Conservation (phyloP, 2,113 vertebrate species). For the Neotragus pygmaeus region DNA sequence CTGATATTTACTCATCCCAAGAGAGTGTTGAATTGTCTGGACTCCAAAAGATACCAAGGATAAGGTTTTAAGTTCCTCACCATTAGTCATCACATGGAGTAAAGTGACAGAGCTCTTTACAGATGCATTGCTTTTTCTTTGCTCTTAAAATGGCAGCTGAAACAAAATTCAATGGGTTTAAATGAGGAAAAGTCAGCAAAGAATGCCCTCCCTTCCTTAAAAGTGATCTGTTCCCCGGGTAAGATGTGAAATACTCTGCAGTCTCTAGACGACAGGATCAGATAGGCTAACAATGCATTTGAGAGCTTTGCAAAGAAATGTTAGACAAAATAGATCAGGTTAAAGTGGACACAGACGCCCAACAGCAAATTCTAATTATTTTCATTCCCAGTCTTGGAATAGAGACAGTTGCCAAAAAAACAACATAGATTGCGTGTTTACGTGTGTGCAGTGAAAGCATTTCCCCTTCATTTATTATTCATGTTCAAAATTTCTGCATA, state of each 20-base stretch:
- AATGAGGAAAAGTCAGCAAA: conserved; percentile 43
- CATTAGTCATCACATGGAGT: conserved; percentile 58
- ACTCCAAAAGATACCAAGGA: conserved; percentile 75
- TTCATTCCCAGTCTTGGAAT: background rate
- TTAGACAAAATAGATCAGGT: background rate
- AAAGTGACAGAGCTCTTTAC: conserved; percentile 50
- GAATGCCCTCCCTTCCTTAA: background rate
- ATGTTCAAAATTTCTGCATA: background rate
- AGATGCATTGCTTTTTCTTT: background rate
- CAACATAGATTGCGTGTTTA: background rate
- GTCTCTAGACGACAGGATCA: conserved; percentile 35
- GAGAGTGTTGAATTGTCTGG: conserved; percentile 75
- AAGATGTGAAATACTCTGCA: conserved; percentile 21
- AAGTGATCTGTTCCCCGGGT: background rate
- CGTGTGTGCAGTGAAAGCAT: background rate
- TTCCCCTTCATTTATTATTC: background rate
- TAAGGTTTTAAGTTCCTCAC: conserved; percentile 70
- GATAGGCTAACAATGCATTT: conserved; percentile 4
- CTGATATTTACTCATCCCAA: conserved; percentile 81
- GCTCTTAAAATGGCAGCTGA: conserved; percentile 29
- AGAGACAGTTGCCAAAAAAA: background rate
- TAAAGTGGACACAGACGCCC: background rate
- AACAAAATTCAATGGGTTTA: conserved; percentile 39
- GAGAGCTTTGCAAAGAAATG: conserved; percentile 27
- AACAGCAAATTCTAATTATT: background rate